A percentile compares a stretch with the other conserved stretches of the same genome.
These are phyloP conservation scores for Neopipo cinnamomea DNA, from an alignment of 2,113 vertebrate genomes.

Conservation along the genomic window DNA sequence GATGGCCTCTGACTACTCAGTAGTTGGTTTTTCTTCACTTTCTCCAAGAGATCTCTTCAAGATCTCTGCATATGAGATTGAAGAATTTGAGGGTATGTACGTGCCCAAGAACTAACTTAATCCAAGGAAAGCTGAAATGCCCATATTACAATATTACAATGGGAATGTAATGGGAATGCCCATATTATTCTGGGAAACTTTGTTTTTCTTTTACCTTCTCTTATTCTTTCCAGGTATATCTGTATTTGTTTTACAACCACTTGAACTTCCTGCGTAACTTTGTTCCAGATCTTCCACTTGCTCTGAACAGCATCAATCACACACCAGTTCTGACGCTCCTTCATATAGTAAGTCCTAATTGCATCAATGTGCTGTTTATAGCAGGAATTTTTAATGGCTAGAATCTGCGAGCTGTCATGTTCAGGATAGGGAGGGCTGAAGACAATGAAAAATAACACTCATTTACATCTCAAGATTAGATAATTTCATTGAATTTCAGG, in stretches of 20 bases:
- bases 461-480: background rate
- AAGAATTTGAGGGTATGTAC: background rate
- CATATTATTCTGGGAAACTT: background rate
- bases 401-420: slow-evolving; percentile 83
- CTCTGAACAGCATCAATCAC: slow-evolving; percentile 79
- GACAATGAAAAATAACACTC: background rate
- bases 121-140: background rate
- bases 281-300: slow-evolving; percentile 90
- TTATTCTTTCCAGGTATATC: slow-evolving; percentile 82
- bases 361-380: slow-evolving; percentile 76
- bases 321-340: slow-evolving; percentile 88
- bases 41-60: background rate
- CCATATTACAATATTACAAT: background rate
- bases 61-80: background rate
- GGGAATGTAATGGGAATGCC: background rate
- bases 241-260: slow-evolving; percentile 78
- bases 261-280: slow-evolving; percentile 74
- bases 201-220: slow-evolving; percentile 75
- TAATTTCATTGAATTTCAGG: background rate
- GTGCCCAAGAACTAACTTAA: background rate
- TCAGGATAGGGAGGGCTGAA: slow-evolving; percentile 70
- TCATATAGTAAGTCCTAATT: slow-evolving; percentile 77
- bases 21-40: background rate
- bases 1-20: background rate
- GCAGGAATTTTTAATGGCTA: slow-evolving; percentile 77